phyloP scores from a whole-genome alignment of 2,113 vertebrate genomes.

The Perca schrenkii region DNA sequence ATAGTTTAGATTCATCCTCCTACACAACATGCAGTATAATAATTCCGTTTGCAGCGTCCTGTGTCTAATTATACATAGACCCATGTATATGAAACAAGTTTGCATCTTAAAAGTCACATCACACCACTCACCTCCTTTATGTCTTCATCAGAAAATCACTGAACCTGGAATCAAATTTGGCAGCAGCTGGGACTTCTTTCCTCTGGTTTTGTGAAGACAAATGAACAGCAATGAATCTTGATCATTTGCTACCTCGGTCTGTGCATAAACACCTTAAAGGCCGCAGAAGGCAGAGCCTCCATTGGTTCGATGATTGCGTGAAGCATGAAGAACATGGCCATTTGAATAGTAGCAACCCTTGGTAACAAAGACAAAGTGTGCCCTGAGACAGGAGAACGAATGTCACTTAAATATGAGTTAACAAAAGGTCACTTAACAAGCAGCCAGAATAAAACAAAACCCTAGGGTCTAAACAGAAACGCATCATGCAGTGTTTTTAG shows the following conservation, averaged over 20 bases:
- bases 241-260: slow-evolving; percentile 64
- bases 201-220: slow-evolving; percentile 63
- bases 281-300: slow-evolving; percentile 31
- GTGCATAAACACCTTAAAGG: slow-evolving; percentile 67
- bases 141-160: slow-evolving; percentile 71
- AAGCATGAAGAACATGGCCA: slow-evolving; percentile 69
- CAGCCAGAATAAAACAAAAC: slow-evolving; percentile 59
- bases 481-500: slow-evolving; percentile 36
- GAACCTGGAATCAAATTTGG: slow-evolving; percentile 58
- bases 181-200: slow-evolving; percentile 52
- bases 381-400: slow-evolving; percentile 57
- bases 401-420: slow-evolving; percentile 75
- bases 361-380: slow-evolving; percentile 77
- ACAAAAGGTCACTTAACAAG: slow-evolving; percentile 78
- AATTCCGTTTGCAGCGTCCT: background rate
- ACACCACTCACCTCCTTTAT: slow-evolving; percentile 36
- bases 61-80: slow-evolving; percentile 2
- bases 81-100: slow-evolving; percentile 18
- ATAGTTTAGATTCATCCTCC: slow-evolving; percentile 17
- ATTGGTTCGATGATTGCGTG: slow-evolving; percentile 57
- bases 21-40: background rate
- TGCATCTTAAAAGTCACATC: slow-evolving; percentile 37
- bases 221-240: slow-evolving; percentile 76
- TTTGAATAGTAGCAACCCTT: slow-evolving; percentile 61
- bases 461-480: slow-evolving; percentile 34